These are phyloP conservation scores for Trichacis sp. DNA, from an alignment of 2,888 invertebrate species.

Conservation along the genomic window DNA sequence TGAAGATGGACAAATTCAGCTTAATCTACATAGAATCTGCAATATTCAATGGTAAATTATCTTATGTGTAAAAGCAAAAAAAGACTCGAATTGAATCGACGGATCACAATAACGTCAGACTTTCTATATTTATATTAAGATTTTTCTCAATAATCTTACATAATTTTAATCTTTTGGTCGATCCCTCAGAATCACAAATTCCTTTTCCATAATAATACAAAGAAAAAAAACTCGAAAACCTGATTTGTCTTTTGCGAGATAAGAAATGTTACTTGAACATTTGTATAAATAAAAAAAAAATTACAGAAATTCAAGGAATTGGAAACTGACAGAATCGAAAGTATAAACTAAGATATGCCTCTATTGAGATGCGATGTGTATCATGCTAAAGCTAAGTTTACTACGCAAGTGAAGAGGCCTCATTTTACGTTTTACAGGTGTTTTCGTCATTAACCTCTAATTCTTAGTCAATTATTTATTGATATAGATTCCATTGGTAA, in stretches of 20 bases:
- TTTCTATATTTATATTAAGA: conserved; percentile 35
- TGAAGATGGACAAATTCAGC: background rate
- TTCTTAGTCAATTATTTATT: conserved; percentile 28
- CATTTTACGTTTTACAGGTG: conserved; percentile 19
- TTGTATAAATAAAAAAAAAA: background rate
- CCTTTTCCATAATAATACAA: background rate
- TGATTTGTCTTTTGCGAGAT: too few relatives aligned
- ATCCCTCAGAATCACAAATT: background rate
- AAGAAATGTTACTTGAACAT: too few relatives aligned
- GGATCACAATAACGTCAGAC: conserved; percentile 33
- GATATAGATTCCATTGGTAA: conserved; percentile 27
- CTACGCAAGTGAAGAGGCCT: conserved; percentile 22
- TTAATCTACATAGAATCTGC: conserved; percentile 21
- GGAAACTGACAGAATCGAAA: conserved; percentile 15
- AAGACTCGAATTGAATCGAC: conserved; percentile 25
- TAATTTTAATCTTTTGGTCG: too few relatives aligned
- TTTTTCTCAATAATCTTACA: too few relatives aligned
- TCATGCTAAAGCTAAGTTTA: conserved; percentile 32
- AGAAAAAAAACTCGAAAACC: too few relatives aligned
- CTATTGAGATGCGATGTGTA: conserved; percentile 32
- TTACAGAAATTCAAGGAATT: background rate
- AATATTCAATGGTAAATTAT: conserved; percentile 20
- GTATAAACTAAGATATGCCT: conserved; percentile 38
- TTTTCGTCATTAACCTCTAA: conserved; percentile 15
- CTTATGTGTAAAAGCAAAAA: conserved; percentile 20